Evolutionary conservation across 1,140 invertebrate species (phyloP).

Genomic region (Drosophila equinoxialis): DNA sequence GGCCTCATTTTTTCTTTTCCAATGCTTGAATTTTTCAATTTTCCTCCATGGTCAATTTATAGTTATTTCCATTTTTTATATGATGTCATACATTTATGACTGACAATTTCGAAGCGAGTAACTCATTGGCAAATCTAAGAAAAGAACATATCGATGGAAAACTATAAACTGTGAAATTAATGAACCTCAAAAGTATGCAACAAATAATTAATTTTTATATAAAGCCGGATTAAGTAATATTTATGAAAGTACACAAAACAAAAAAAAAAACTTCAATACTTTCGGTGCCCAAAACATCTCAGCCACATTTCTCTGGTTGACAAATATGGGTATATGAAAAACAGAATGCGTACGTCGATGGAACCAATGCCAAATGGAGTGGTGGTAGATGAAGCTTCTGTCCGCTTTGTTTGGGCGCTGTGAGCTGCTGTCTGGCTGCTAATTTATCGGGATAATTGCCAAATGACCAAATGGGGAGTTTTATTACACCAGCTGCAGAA

Average conservation of each 20-base stretch:
- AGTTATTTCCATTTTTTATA: slow-evolving; percentile 41
- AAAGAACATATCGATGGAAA: too few species aligned
- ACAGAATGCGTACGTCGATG: background rate
- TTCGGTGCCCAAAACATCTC: background rate
- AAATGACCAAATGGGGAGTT: slow-evolving; percentile 76
- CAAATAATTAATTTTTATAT: background rate
- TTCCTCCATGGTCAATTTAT: background rate
- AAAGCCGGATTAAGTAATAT: background rate
- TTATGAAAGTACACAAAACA: too few species aligned
- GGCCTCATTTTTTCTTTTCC: background rate
- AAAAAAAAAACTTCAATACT: background rate
- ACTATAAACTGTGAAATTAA: background rate
- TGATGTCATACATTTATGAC: slow-evolving; percentile 66
- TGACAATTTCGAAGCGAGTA: background rate
- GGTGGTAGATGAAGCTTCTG: slow-evolving; percentile 28
- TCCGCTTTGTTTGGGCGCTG: slow-evolving; percentile 17
- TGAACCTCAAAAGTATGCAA: background rate
- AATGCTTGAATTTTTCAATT: background rate
- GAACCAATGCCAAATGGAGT: slow-evolving; percentile 6
- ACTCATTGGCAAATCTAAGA: too few species aligned
- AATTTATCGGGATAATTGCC: slow-evolving; percentile 77
- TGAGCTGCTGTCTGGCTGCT: slow-evolving; percentile 61
- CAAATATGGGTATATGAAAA: background rate
- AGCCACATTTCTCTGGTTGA: background rate
- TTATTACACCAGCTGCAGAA: slow-evolving; percentile 60